Percentiles rank a stretch among this genome's conserved stretches.
Evolutionary conservation across 2,113 vertebrate species (phyloP).

Genomic region (Lagenorhynchus albirostris): DNA sequence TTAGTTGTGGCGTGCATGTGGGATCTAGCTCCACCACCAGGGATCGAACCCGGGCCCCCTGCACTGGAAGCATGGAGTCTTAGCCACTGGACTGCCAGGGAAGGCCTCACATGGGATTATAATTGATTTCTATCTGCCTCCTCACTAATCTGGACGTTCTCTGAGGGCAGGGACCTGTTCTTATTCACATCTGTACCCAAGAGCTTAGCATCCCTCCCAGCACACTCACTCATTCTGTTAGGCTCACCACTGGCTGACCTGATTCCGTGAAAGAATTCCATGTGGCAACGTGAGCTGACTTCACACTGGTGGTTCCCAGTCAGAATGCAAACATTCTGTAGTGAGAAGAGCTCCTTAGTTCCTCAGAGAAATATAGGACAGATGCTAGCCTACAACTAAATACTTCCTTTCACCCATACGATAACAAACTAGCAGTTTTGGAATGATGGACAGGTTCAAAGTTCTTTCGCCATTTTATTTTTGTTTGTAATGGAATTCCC

Average conservation of each 20-base stretch:
- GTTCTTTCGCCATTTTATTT: neutral
- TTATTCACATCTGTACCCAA: fast-evolving
- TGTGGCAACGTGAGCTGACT: neutral
- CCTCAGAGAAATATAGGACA: neutral
- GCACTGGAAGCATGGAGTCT: too few species aligned
- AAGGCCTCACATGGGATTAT: neutral
- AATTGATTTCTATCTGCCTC: neutral
- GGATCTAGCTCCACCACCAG: too few species aligned
- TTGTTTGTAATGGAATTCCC: neutral
- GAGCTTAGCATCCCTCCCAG: neutral
- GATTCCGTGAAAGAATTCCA: neutral
- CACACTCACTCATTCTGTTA: fast-evolving
- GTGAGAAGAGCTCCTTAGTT: neutral
- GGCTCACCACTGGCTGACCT: neutral
- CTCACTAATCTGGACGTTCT: neutral
- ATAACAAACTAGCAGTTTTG: neutral
- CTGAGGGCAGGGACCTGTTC: neutral
- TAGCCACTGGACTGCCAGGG: too few species aligned
- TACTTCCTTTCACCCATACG: neutral
- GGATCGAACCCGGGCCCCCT: too few species aligned
- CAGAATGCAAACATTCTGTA: neutral
- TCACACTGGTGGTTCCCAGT: slow-evolving; percentile 27
- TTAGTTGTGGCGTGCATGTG: too few species aligned
- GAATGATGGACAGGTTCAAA: neutral
- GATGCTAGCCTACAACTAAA: neutral